Base-by-base conservation (phyloP, 2,113 vertebrate genomes). In the Leucopternis melanops region DNA sequence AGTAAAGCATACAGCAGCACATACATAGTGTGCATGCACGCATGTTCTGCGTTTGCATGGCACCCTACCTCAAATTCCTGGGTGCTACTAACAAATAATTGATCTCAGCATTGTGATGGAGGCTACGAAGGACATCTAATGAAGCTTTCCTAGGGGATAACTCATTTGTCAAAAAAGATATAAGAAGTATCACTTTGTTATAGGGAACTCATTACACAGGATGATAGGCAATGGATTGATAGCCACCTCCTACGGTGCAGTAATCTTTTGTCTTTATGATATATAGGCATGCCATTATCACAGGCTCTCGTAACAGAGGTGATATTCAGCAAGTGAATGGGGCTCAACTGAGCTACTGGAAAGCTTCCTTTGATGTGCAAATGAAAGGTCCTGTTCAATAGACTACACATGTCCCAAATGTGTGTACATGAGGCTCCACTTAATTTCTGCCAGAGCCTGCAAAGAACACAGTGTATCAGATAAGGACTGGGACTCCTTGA, bases 281-380 rank as follows among this genome's bases (percentile, higher is more conserved):
- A 55, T 86, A 88, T 34, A 62, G 81, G 29, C 15, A 9, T 73
- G 63, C 45, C 38, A 40, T 94, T 91, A 87, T 82, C 42, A 16
- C 13, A 73, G 87, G 26, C 45, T 94, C 38, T 82, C 73, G 58
- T 88, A 89, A 47, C 38, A 52, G 66, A 47, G 16, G 31, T 91
- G 81, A 50, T 88, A 87, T 29, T 82, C 66, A 89, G 83, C 70
- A 54, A 94, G 34, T 69, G 88, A 90, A 73, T 21, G 23, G 62
- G 45, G 49, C 61, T 95, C 58, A 21, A 5, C 5, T 54, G 81
- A 85, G 66, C 47, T 70, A 22, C 78, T 75, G 19, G 79, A 77
- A 87, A 70, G 38, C 89, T 94, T 82, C 67, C 63, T 97, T 93
- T 95, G 91, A 86, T 94, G 74, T 95, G 95, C 78, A 90, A 95